Conservation (phyloP, 2,113 vertebrate species). For the Leiothrix lutea region DNA sequence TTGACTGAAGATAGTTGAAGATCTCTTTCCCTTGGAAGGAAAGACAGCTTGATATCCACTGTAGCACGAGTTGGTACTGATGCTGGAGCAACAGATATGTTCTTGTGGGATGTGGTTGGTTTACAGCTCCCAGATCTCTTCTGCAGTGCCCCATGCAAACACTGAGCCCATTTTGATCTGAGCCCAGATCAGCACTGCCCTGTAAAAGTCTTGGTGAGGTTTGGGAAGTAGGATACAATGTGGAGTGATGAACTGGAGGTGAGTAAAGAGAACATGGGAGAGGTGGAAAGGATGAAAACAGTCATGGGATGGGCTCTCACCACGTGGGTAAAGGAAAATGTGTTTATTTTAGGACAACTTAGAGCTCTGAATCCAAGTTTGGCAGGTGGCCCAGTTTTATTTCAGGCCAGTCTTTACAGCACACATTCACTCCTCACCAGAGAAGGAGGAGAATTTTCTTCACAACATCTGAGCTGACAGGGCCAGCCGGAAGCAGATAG, state of each 20-base stretch:
- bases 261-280: background rate
- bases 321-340: background rate
- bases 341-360: constrained; percentile 11
- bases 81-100: background rate
- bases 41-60: background rate
- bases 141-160: background rate
- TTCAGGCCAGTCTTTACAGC: background rate
- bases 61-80: background rate
- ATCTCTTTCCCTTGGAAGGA: background rate
- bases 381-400: constrained; percentile 12
- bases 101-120: background rate
- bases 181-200: background rate
- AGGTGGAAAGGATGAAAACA: background rate
- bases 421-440: background rate
- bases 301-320: background rate
- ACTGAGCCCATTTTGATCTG: background rate
- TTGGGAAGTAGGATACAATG: background rate
- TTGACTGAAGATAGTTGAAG: background rate
- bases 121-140: background rate
- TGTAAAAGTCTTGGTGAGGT: background rate
- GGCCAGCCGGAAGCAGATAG: background rate
- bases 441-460: constrained; percentile 14
- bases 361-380: background rate
- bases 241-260: background rate
- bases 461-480: background rate